Conservation (phyloP, 2,888 invertebrate genomes). For the Drosophila imparisetae region DNA sequence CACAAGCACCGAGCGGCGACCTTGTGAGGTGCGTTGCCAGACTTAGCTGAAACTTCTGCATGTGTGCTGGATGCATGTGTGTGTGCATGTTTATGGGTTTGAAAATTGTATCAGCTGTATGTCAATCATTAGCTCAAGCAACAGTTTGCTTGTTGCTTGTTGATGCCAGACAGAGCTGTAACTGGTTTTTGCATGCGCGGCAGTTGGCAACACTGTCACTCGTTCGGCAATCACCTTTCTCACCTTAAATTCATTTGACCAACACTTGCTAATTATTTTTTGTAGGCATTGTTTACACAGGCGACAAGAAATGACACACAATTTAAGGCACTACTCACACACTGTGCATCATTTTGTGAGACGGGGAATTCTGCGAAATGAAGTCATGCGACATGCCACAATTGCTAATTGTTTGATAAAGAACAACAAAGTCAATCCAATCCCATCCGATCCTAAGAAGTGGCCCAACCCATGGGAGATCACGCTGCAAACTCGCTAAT, state of each 20-base stretch:
- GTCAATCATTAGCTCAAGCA: slow-evolving; percentile 4
- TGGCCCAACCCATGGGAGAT: slow-evolving; percentile 27
- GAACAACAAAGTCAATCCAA: slow-evolving; percentile 47
- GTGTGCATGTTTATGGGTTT: slow-evolving; percentile 9
- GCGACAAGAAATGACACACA: slow-evolving; percentile 11
- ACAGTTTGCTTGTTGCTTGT: slow-evolving; percentile 14
- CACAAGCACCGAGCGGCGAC: slow-evolving; percentile 52
- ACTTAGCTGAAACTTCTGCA: slow-evolving; percentile 16
- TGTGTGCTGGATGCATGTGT: slow-evolving; percentile 9
- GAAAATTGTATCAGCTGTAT: slow-evolving; percentile 25
- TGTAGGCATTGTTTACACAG: slow-evolving; percentile 30
- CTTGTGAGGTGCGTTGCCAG: slow-evolving; percentile 50
- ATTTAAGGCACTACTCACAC: slow-evolving; percentile 6
- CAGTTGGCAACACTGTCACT: slow-evolving; percentile 1
- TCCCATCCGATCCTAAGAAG: slow-evolving; percentile 25
- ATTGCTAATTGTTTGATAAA: slow-evolving; percentile 64
- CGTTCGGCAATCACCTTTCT: slow-evolving; percentile 3
- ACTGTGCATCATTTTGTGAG: neutral
- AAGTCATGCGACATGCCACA: slow-evolving; percentile 40
- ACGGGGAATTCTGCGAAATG: slow-evolving; percentile 24
- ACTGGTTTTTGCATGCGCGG: neutral
- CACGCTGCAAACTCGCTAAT: slow-evolving; percentile 27
- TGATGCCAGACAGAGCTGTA: slow-evolving; percentile 1
- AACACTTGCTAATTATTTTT: slow-evolving; percentile 10
- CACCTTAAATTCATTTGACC: slow-evolving; percentile 17